Evolutionary conservation across 1,140 invertebrate genomes (phyloP).

Genomic region (Diabrotica virgifera): DNA sequence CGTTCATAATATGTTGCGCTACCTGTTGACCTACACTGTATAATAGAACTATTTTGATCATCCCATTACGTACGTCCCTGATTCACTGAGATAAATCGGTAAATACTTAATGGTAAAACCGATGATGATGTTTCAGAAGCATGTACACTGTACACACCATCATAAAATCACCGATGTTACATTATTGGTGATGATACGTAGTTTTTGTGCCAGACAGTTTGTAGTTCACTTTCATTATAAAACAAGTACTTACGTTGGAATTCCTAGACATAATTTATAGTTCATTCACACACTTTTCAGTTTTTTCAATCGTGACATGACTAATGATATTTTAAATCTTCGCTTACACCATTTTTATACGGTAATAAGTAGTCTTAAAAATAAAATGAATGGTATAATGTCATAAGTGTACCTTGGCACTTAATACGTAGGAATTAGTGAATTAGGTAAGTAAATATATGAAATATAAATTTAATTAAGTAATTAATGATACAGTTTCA

Average conservation of each 20-base stretch:
- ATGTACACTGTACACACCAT: slow-evolving; percentile 28
- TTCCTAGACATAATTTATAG: not conserved
- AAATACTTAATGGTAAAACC: slow-evolving; percentile 21
- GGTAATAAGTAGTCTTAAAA: too few relatives aligned
- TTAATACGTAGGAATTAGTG: too few relatives aligned
- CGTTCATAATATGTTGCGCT: too few relatives aligned
- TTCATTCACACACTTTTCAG: not conserved
- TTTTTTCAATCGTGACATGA: not conserved
- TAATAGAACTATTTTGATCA: too few relatives aligned
- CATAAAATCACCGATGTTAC: slow-evolving; percentile 26
- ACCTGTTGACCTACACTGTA: too few relatives aligned
- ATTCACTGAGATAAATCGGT: slow-evolving; percentile 11
- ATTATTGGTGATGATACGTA: slow-evolving; percentile 29
- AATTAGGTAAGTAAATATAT: too few relatives aligned
- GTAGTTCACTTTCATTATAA: not conserved
- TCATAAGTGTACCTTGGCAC: too few relatives aligned
- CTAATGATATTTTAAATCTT: too few relatives aligned
- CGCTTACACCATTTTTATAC: too few relatives aligned
- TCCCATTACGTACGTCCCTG: not conserved
- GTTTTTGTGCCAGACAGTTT: slow-evolving; percentile 4
- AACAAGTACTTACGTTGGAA: not conserved
- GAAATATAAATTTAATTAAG: too few relatives aligned
- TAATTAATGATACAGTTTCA: too few relatives aligned
- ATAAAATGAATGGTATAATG: too few relatives aligned
- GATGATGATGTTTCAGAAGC: slow-evolving; percentile 42